These are phyloP conservation scores for Argyra leucocephala DNA, from an alignment of 2,888 invertebrate species.

Conservation along the genomic window DNA sequence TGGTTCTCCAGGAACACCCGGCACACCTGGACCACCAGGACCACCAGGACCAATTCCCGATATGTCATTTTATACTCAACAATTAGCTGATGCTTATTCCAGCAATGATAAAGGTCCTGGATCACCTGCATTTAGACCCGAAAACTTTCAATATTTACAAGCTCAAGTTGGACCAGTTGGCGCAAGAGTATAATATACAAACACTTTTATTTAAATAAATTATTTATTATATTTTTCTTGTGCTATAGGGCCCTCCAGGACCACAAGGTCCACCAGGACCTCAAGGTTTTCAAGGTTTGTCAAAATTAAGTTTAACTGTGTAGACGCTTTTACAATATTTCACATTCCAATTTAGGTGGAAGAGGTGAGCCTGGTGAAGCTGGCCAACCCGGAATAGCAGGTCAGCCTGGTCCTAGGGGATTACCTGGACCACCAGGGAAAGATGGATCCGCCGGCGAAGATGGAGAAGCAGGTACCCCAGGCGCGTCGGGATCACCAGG, in stretches of 20 bases:
- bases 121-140: conserved; percentile 49
- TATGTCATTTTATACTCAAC: conserved; percentile 54
- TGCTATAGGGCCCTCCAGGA: conserved; percentile 57
- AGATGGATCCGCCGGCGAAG: conserved; percentile 68
- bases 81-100: conserved; percentile 59
- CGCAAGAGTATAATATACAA: conserved; percentile 43
- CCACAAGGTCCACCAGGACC: conserved; percentile 53
- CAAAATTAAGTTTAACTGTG: no score
- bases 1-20: conserved; percentile 39
- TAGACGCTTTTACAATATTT: neutral
- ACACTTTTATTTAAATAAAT: neutral
- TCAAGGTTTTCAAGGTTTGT: conserved; percentile 60
- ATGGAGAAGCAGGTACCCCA: conserved; percentile 66
- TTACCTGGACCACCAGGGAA: conserved; percentile 60
- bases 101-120: conserved; percentile 70
- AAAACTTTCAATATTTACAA: conserved; percentile 66
- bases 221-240: neutral
- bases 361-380: conserved; percentile 72
- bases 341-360: conserved; percentile 44
- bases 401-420: conserved; percentile 66
- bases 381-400: conserved; percentile 59
- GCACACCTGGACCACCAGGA: conserved; percentile 48
- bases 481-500: conserved; percentile 65
- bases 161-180: conserved; percentile 73
- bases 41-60: conserved; percentile 51